Evolutionary conservation across 2,113 vertebrate genomes (phyloP).

Genomic region (Chamaea fasciata): DNA sequence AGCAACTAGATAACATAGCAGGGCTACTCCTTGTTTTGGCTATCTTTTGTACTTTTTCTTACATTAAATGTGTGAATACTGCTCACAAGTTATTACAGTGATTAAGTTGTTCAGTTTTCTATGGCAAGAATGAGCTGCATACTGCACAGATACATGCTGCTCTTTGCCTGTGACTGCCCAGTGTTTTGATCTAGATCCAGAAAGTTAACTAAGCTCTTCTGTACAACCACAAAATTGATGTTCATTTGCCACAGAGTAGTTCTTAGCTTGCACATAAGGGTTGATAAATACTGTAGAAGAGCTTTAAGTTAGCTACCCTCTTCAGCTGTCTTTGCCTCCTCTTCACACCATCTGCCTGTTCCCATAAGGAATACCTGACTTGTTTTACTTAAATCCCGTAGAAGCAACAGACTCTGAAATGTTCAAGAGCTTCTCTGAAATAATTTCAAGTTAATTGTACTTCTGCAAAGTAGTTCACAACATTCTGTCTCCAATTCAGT

Average conservation of each 20-base stretch:
- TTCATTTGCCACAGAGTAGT: not conserved
- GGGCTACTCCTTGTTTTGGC: not conserved
- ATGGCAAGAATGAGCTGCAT: not conserved
- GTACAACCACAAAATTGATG: not conserved
- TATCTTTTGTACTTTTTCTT: not conserved
- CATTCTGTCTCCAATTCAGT: not conserved
- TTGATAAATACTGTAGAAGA: not conserved
- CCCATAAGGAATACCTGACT: not conserved
- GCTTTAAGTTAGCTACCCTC: not conserved
- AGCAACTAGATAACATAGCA: not conserved
- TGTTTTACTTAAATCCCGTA: not conserved
- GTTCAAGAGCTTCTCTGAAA: not conserved
- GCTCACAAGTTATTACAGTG: not conserved
- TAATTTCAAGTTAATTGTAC: conserved; percentile 7
- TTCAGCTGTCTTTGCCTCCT: not conserved
- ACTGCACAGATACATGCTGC: not conserved
- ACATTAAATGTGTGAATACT: not conserved
- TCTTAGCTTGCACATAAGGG: not conserved
- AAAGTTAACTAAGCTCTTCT: not conserved
- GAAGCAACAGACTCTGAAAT: not conserved
- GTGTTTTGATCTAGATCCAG: not conserved
- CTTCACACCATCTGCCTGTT: not conserved
- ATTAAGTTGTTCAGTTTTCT: not conserved
- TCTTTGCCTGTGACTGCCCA: not conserved
- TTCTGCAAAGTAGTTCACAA: not conserved